These are phyloP conservation scores for Drosophila quinaria DNA, from an alignment of 2,888 invertebrate species.

Conservation along the genomic window DNA sequence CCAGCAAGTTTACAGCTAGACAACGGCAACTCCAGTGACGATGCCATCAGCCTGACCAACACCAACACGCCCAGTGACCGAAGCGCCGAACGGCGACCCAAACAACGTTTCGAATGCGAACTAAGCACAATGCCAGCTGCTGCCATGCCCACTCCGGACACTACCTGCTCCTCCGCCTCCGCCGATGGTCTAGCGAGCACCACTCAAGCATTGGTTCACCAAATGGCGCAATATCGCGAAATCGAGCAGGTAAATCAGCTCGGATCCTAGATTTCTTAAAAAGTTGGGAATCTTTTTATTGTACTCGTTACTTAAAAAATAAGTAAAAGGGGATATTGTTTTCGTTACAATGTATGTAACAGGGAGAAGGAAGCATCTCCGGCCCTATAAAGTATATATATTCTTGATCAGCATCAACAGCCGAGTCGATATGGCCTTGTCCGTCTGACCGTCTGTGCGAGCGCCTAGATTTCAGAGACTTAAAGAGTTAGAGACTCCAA, in stretches of 20 bases:
- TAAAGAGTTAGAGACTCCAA: too few species aligned
- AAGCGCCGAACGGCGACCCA: slow-evolving; percentile 50
- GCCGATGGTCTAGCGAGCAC: slow-evolving; percentile 79
- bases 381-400: too few species aligned
- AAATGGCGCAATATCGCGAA: slow-evolving; percentile 91
- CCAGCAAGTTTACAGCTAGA: slow-evolving; percentile 43
- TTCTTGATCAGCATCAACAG: too few species aligned
- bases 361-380: too few species aligned
- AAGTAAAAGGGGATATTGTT: too few species aligned
- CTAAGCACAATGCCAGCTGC: slow-evolving; percentile 4
- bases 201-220: slow-evolving; percentile 88
- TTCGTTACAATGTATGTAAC: too few species aligned
- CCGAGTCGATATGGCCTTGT: too few species aligned
- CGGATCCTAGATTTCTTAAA: neutral
- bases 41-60: slow-evolving; percentile 62
- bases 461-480: too few species aligned
- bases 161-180: neutral
- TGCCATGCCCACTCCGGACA: neutral
- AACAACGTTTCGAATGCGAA: slow-evolving; percentile 62
- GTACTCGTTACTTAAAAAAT: too few species aligned
- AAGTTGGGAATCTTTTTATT: too few species aligned
- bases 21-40: slow-evolving; percentile 63
- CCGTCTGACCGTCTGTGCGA: too few species aligned
- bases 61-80: slow-evolving; percentile 57
- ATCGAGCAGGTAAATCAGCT: slow-evolving; percentile 89